Evolutionary conservation across 2,113 vertebrate species (phyloP), one percentile per base, ranked within the genome.

Genomic region (Microcebus tavaratra): DNA sequence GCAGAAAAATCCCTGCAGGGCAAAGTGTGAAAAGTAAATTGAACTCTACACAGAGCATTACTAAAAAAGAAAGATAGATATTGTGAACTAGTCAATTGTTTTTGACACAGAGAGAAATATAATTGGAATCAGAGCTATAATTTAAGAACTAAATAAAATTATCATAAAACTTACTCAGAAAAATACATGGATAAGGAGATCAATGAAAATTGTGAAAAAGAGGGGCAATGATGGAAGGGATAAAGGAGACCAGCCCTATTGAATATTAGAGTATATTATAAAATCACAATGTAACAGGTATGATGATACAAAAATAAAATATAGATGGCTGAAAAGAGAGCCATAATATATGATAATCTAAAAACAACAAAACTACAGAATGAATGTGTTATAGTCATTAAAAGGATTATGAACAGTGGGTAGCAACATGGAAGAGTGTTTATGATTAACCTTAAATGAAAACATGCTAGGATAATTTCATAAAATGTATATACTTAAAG

Each of bases 81-180:
- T 21, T 75, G 18, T 63, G 27, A 2, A 20, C 1, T 14, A 8
- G 7, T 36, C 34, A 5, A 6, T 83, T 76, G 20, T 17, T 10
- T 83, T 78, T 34, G 3, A 72, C 13, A 63, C 27, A 25, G 42
- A 96, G 53, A n/a, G 63, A 57, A 78, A 76, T 23, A 63, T 0
- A 50, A n/a, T 31, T 29, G 61, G 21, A 90, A 63, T 50, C 36
- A 61, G 15, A 90, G 73, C 20, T 31, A n/a, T 57, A 86, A 45
- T 59, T 48, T 94, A 95, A 96, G 70, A 76, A 90, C 8, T 88
- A 50, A 88, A 67, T 45, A 73, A 76, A 67, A 42, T 45, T 29
- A 25, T 14, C 36, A 79, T 55, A 39, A 92, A 50, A 34, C 50
- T 88, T 86, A 73, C 21, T 61, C 70, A 55, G 80, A 94, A 90